Base-by-base conservation (phyloP, 2,888 invertebrate species). In the Asteroscopus sphinx region DNA sequence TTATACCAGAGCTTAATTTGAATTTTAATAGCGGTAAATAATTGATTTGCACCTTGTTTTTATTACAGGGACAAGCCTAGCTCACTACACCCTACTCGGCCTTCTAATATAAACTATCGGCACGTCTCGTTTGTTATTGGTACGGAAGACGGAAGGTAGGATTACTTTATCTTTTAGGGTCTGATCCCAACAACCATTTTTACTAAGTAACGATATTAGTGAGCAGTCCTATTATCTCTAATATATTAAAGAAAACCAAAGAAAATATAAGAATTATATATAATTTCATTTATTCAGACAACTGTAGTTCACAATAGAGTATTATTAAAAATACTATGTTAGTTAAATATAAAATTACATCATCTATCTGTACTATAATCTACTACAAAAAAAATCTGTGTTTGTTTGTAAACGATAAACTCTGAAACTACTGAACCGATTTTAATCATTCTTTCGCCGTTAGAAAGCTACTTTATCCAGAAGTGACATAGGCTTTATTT, bases 151-250 rank as follows among this genome's bases (percentile, higher is more conserved):
- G 16, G 21, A 25, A 21, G 40, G 33, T 17, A 40, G 65, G 44
- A 51, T 51, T 45, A 32, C 39, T 51, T 33, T 58, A 48, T 65
- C 65, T 57, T 11, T 12, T 30, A 26, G 66, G 67, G 51, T 44
- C 42, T 16, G 36, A 39, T 30, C 32, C 26, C 7, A 15, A 28
- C 16, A 40, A 33, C 30, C 9, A 12, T 17, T 41, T 35, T 33
- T 25, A 42, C 15, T 56, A 32, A 26, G 3, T 13, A 17, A 37
- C 1, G 17, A 25, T 37, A 32, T 8, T 9, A 57, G n/a, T 36
- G n/a, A 35, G 35, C 9, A 40, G 39, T 15, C 9, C 17, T 6
- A 11, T 41, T 32, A 1, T n/a, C n/a, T n/a, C n/a, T n/a, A n/a
- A n/a, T n/a, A n/a, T n/a, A n/a, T n/a, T n/a, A n/a, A n/a, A n/a